Evolutionary conservation across 2,113 vertebrate species (phyloP).

Genomic region (Fregetta grallaria): DNA sequence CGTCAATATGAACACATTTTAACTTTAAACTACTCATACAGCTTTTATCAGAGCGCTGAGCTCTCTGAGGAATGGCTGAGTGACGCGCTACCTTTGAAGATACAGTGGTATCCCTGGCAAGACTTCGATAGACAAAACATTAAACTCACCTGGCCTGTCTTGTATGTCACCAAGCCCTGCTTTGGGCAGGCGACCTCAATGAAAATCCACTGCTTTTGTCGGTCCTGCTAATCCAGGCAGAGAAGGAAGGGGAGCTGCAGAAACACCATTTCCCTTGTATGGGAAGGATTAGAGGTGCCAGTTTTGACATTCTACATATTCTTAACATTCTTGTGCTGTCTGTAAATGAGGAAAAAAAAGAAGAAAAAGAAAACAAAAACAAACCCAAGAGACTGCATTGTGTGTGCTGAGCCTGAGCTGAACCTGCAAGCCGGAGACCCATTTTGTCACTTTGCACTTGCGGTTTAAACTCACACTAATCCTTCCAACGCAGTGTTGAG

Average conservation of each 20-base stretch:
- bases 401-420: neutral
- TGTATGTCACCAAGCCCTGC: neutral
- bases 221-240: slow-evolving; percentile 11
- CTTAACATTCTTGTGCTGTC: slow-evolving; percentile 57
- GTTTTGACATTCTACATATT: slow-evolving; percentile 37
- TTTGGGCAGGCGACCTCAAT: neutral
- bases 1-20: neutral
- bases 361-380: neutral
- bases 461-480: slow-evolving; percentile 39
- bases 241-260: neutral
- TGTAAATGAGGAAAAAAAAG: neutral
- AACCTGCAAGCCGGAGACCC: neutral
- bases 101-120: neutral
- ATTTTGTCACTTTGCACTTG: slow-evolving; percentile 12
- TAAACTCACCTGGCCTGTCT: slow-evolving; percentile 55
- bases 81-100: slow-evolving; percentile 31
- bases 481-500: neutral
- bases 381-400: neutral
- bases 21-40: neutral
- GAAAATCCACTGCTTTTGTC: slow-evolving; percentile 64
- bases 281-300: slow-evolving; percentile 64
- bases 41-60: neutral
- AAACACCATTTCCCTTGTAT: neutral
- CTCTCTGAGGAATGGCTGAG: neutral
- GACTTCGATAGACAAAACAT: slow-evolving; percentile 61